These are phyloP conservation scores for Eulithis prunata DNA, from an alignment of 2,888 invertebrate species.

Conservation along the genomic window DNA sequence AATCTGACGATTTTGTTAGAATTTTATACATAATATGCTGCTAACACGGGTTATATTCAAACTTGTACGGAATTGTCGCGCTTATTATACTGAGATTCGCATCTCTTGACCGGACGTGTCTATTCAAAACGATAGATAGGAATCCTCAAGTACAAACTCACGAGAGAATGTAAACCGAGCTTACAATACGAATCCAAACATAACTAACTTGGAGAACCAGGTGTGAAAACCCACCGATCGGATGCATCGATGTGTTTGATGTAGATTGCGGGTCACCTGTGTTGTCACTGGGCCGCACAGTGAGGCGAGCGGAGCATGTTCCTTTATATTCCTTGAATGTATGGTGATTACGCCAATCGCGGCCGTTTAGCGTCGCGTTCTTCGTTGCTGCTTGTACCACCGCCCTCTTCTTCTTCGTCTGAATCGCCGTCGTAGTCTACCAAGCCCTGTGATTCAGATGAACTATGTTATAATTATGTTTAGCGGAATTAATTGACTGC, in stretches of 20 bases:
- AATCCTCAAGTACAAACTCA: conserved; percentile 4
- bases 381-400: conserved; percentile 53
- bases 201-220: not conserved
- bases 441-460: conserved; percentile 86
- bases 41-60: not conserved
- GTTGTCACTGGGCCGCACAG: conserved; percentile 59
- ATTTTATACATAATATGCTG: not conserved
- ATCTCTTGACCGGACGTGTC: conserved; percentile 4
- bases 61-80: conserved; percentile 1
- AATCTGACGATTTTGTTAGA: conserved; percentile 6
- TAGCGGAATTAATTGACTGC: not conserved
- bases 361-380: conserved; percentile 89
- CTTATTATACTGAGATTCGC: conserved; percentile 14
- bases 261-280: conserved; percentile 21
- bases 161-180: conserved; percentile 7
- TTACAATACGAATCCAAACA: not conserved
- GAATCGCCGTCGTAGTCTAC: conserved; percentile 99
- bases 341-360: conserved; percentile 88
- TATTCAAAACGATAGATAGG: conserved; percentile 5
- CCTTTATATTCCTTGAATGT: conserved; percentile 73
- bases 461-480: not conserved
- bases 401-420: conserved; percentile 93
- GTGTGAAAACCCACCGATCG: conserved; percentile 11
- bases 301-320: conserved; percentile 54
- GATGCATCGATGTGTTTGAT: conserved; percentile 8